Percentiles rank a stretch among this genome's conserved stretches.
These are phyloP conservation scores for Brachionus calyciflorus DNA, from an alignment of 1,140 invertebrate species.

Conservation along the genomic window DNA sequence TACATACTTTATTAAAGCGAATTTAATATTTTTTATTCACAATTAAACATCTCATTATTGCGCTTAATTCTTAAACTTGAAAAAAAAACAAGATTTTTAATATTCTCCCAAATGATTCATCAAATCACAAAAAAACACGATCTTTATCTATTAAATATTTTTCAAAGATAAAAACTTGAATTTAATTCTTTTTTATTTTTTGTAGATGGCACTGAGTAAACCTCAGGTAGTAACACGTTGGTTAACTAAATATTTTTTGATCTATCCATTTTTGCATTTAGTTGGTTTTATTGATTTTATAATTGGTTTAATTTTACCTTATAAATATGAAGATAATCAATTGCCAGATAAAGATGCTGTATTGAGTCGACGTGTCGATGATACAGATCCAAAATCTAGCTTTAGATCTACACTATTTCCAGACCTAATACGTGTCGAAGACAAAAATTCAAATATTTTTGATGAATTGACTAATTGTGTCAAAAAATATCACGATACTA, in stretches of 20 bases:
- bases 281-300: slow-evolving; percentile 31
- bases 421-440: slow-evolving; percentile 14
- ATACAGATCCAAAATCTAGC: background rate
- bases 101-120: too few species aligned
- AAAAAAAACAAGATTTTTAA: too few species aligned
- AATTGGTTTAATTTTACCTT: slow-evolving; percentile 32
- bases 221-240: background rate
- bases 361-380: background rate
- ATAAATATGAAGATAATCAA: slow-evolving; percentile 39
- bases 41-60: too few species aligned
- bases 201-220: slow-evolving; percentile 25
- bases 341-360: slow-evolving; percentile 32
- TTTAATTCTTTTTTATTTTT: background rate
- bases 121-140: too few species aligned
- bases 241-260: slow-evolving; percentile 8
- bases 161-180: too few species aligned
- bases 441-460: background rate
- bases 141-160: too few species aligned
- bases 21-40: too few species aligned
- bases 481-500: background rate
- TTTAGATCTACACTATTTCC: slow-evolving; percentile 15
- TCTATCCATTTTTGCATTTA: slow-evolving; percentile 38
- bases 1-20: too few species aligned
- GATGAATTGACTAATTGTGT: slow-evolving; percentile 25
- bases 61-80: too few species aligned